Evolutionary conservation across 2,113 vertebrate species (phyloP).

Genomic region (Ovibos moschatus): DNA sequence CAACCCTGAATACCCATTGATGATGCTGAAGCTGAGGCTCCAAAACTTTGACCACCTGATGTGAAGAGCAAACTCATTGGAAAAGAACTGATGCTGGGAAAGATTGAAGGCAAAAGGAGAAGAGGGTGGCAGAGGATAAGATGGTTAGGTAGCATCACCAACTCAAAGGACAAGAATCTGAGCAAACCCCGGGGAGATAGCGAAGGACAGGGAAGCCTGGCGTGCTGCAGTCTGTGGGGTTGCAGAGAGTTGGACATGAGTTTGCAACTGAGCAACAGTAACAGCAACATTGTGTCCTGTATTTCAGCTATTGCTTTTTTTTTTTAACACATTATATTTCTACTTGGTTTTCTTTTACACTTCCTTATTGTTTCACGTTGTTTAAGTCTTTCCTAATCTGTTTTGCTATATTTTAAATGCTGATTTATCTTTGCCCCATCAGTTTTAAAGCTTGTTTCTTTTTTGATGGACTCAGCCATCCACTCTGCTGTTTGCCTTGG

Average conservation of each 20-base stretch:
- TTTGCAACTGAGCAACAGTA: neutral
- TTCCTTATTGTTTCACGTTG: neutral
- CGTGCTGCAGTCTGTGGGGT: rapidly evolving
- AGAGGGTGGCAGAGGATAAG: neutral
- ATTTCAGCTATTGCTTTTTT: neutral
- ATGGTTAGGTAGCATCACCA: neutral
- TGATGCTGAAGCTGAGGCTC: neutral
- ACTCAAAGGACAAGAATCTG: neutral
- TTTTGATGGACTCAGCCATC: neutral
- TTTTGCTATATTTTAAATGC: neutral
- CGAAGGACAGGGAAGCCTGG: neutral
- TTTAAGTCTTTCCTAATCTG: neutral
- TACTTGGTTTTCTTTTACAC: neutral
- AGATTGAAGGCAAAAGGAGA: neutral
- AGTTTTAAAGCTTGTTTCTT: neutral
- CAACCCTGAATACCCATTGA: neutral
- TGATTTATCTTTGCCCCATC: neutral
- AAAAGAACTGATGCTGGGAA: neutral
- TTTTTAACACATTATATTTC: neutral
- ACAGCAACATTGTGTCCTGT: neutral
- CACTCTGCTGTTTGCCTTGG: neutral
- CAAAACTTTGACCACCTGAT: neutral
- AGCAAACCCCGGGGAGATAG: neutral
- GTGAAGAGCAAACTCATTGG: neutral
- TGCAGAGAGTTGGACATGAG: neutral